Evolutionary conservation across 2,113 vertebrate genomes (phyloP).

Genomic region (Notothenia rossii): DNA sequence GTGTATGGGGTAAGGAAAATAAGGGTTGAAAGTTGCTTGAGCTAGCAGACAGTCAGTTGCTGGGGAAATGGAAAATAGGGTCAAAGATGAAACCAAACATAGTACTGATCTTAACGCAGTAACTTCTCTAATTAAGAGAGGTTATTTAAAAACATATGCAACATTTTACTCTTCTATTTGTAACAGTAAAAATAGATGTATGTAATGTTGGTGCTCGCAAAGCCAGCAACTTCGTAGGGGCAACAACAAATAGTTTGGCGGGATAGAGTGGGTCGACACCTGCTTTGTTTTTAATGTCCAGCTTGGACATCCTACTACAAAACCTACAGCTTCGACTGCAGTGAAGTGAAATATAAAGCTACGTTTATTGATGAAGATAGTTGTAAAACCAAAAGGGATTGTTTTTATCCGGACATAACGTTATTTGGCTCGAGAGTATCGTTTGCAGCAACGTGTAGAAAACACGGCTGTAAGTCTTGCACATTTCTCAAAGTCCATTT

Average conservation of each 20-base stretch:
- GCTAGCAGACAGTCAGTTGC: not conserved
- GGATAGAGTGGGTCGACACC: constrained; percentile 41
- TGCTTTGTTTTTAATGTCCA: constrained; percentile 33
- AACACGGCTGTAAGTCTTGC: constrained; percentile 20
- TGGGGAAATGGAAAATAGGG: not conserved
- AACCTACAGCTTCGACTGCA: not conserved
- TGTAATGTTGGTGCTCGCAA: constrained; percentile 26
- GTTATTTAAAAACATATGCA: constrained; percentile 29
- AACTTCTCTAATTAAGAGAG: constrained; percentile 51
- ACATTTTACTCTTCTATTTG: constrained; percentile 7
- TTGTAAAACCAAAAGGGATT: constrained; percentile 1
- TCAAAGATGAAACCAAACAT: not conserved
- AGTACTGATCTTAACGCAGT: not conserved
- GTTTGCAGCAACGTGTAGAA: constrained; percentile 24
- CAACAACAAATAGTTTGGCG: constrained; percentile 72
- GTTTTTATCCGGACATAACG: constrained; percentile 27
- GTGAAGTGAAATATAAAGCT: not conserved
- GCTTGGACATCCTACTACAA: not conserved
- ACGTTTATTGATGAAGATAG: not conserved
- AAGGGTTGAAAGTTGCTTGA: not conserved
- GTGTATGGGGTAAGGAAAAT: not conserved
- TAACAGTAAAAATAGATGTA: not conserved
- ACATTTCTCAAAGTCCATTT: not conserved
- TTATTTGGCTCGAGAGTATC: constrained; percentile 31
- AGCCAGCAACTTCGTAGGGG: constrained; percentile 44